Conservation (phyloP, 2,797 vertebrate genomes). For the Lagodon rhomboides region DNA sequence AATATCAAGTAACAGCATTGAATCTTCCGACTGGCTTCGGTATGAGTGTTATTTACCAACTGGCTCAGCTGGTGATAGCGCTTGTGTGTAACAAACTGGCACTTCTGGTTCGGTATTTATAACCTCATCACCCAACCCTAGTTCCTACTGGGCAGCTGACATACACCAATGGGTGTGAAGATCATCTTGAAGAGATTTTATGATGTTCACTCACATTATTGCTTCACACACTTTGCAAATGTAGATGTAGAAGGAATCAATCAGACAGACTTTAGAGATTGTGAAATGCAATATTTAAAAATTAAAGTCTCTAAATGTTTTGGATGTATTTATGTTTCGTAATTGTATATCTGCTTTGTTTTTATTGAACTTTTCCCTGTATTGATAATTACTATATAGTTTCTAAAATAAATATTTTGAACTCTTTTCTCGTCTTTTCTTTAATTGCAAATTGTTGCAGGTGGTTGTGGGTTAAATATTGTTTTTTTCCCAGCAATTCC, state of each 20-base stretch:
- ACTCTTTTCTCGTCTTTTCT: not conserved
- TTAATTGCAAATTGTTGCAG: not conserved
- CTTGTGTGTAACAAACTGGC: too few relatives aligned
- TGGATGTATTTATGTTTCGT: conserved; percentile 5
- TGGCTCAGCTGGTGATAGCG: too few relatives aligned
- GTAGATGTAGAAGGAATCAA: not conserved
- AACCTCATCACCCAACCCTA: not conserved
- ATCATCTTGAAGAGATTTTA: not conserved
- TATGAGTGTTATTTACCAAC: too few relatives aligned
- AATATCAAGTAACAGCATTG: too few relatives aligned
- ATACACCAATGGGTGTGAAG: not conserved
- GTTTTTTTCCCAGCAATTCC: not conserved
- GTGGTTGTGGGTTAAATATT: not conserved
- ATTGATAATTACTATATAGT: not conserved
- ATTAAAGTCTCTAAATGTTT: not conserved
- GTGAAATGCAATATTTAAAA: not conserved
- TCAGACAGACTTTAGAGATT: not conserved
- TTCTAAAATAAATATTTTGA: not conserved
- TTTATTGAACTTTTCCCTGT: not conserved
- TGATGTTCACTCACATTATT: not conserved
- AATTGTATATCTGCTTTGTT: not conserved
- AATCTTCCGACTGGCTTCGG: too few relatives aligned
- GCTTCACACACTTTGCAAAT: conserved; percentile 12
- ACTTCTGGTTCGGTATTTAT: too few relatives aligned
- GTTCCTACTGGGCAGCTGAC: not conserved